Conservation (phyloP, 37 sponge, comb jelly and placozoan genomes). For the Eunapius fragilis region DNA sequence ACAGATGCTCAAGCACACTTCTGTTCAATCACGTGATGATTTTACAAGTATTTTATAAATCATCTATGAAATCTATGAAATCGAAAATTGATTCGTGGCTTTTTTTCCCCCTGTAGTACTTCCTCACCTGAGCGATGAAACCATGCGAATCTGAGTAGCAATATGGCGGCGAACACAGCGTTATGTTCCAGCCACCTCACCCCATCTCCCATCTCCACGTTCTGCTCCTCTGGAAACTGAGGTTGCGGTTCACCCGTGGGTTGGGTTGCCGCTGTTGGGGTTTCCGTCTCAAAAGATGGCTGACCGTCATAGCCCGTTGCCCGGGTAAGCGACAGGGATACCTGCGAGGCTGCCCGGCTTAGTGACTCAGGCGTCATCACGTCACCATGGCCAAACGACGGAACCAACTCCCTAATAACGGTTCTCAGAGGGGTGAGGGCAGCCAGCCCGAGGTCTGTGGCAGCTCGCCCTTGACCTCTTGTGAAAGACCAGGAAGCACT, state of each 20-base stretch:
- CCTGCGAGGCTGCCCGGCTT: conserved; percentile 10
- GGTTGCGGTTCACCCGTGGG: not conserved
- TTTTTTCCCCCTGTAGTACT: not conserved
- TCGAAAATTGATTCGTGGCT: too few relatives aligned
- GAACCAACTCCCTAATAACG: conserved; percentile 65
- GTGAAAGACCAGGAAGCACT: conserved; percentile 84
- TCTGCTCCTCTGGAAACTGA: not conserved
- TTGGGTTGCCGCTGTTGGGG: not conserved
- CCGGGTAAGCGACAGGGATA: not conserved
- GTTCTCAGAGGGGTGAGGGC: conserved; percentile 39
- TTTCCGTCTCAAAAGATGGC: not conserved
- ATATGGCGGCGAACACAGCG: conserved; percentile 62
- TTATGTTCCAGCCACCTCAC: conserved; percentile 74
- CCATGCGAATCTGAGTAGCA: conserved; percentile 71
- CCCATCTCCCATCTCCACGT: conserved; percentile 51
- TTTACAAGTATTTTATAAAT: too few relatives aligned
- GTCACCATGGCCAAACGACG: conserved; percentile 26
- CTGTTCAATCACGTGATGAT: too few relatives aligned
- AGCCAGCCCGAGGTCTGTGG: conserved; percentile 34
- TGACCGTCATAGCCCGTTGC: not conserved
- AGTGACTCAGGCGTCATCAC: not conserved
- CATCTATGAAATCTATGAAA: too few relatives aligned
- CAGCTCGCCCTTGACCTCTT: conserved; percentile 28
- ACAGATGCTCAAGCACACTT: too few relatives aligned
- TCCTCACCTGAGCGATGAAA: conserved; percentile 76